phyloP scores from a whole-genome alignment of 2,797 vertebrate genomes.

The Sebastes reedi region DNA sequence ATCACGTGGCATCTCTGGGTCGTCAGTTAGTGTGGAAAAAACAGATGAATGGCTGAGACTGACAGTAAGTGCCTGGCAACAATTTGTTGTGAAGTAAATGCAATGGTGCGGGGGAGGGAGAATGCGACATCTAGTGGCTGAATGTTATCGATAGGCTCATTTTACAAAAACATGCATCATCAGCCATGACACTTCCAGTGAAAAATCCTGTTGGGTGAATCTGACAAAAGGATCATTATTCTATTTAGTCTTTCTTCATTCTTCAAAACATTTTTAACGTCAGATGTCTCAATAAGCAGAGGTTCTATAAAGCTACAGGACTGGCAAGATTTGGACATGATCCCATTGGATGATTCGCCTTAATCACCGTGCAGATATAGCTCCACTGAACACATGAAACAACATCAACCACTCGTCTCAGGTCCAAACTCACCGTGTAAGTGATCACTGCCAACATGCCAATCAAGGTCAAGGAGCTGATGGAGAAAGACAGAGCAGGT shows the following conservation, averaged over 20 bases:
- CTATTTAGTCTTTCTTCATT: background rate
- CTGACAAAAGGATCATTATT: background rate
- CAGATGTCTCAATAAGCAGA: background rate
- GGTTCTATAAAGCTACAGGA: slow-evolving; percentile 24
- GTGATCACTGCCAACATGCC: slow-evolving; percentile 99
- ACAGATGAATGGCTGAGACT: no score
- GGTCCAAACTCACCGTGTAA: slow-evolving; percentile 92
- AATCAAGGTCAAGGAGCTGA: slow-evolving; percentile 97
- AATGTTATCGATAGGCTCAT: background rate
- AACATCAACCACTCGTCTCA: slow-evolving; percentile 41
- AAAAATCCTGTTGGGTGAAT: background rate
- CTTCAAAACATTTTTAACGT: background rate
- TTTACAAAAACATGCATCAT: background rate
- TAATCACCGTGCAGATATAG: slow-evolving; percentile 37
- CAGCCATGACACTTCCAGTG: background rate
- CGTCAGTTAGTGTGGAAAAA: no score
- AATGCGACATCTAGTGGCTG: no score
- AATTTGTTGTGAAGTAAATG: no score
- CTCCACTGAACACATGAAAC: slow-evolving; percentile 45
- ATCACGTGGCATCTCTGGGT: no score
- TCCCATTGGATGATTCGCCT: slow-evolving; percentile 24
- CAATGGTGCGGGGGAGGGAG: fast-evolving
- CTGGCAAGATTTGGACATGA: slow-evolving; percentile 25
- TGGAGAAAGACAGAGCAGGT: slow-evolving; percentile 94
- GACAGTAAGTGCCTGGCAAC: no score